Conservation (phyloP, 2,888 invertebrate species). For the Platycheirus rosarum region DNA sequence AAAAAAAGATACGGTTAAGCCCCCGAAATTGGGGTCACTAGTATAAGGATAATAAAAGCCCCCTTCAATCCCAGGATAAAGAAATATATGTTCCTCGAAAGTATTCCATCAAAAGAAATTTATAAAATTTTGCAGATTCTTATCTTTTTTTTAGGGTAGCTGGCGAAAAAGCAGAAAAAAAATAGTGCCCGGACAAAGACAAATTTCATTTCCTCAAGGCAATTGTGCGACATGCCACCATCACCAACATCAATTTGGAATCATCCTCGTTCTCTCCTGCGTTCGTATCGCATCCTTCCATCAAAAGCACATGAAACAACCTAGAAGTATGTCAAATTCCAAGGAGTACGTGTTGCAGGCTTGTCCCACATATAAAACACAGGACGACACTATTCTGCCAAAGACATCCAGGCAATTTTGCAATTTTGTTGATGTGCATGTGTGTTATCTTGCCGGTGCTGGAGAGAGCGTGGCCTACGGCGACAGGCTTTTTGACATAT, state of each 20-base stretch:
- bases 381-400: conserved; percentile 40
- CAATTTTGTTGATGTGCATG: conserved; percentile 45
- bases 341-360: conserved; percentile 39
- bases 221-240: conserved; percentile 37
- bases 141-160: conserved; percentile 4
- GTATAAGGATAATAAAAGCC: conserved; percentile 27
- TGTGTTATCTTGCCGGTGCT: conserved; percentile 6
- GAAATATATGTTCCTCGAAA: conserved; percentile 34
- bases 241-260: conserved; percentile 39
- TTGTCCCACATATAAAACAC: conserved; percentile 7
- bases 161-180: neutral
- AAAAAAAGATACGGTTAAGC: conserved; percentile 34
- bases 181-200: conserved; percentile 51
- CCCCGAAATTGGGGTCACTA: conserved; percentile 54
- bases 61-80: conserved; percentile 39
- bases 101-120: conserved; percentile 70
- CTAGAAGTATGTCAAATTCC: conserved; percentile 60
- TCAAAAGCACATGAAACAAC: conserved; percentile 13
- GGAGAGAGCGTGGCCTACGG: conserved; percentile 17
- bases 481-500: conserved; percentile 32
- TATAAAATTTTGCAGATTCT: conserved; percentile 50
- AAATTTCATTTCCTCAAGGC: conserved; percentile 63
- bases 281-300: conserved; percentile 15
- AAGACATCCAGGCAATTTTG: conserved; percentile 53
- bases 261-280: conserved; percentile 3